phyloP scores from a whole-genome alignment of 2,113 vertebrate genomes.

The Erinaceus europaeus region DNA sequence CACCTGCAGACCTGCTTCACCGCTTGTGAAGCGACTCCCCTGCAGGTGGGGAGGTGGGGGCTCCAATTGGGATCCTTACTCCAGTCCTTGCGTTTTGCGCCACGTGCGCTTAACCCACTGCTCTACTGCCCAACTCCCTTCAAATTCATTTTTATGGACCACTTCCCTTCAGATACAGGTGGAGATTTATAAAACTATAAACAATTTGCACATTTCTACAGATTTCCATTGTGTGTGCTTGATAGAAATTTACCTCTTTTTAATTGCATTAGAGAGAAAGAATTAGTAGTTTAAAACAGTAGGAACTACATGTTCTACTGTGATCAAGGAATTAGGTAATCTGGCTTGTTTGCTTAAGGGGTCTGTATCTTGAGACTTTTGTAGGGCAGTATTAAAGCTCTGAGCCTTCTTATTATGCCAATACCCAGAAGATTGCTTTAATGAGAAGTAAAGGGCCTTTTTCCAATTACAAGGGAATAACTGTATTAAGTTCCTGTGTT shows the following conservation, averaged over 20 bases:
- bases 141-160: constrained; percentile 49
- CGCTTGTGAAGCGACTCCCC: no score
- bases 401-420: constrained; percentile 81
- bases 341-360: constrained; percentile 80
- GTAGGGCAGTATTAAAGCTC: constrained; percentile 81
- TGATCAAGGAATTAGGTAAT: constrained; percentile 79
- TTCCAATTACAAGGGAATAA: constrained; percentile 88
- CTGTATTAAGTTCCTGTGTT: constrained; percentile 93
- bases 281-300: constrained; percentile 72
- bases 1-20: no score
- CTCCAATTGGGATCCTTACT: no score
- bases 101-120: no score
- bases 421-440: constrained; percentile 85
- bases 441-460: constrained; percentile 86
- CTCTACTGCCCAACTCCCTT: no score
- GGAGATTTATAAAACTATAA: constrained; percentile 39
- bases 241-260: constrained; percentile 57
- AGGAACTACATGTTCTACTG: constrained; percentile 68
- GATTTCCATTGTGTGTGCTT: neutral
- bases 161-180: constrained; percentile 22
- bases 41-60: no score
- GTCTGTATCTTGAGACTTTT: constrained; percentile 83
- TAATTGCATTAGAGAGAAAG: constrained; percentile 63
- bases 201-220: neutral
- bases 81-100: no score